phyloP scores from a whole-genome alignment of 2,113 vertebrate species.

The Cyanoliseus patagonus region DNA sequence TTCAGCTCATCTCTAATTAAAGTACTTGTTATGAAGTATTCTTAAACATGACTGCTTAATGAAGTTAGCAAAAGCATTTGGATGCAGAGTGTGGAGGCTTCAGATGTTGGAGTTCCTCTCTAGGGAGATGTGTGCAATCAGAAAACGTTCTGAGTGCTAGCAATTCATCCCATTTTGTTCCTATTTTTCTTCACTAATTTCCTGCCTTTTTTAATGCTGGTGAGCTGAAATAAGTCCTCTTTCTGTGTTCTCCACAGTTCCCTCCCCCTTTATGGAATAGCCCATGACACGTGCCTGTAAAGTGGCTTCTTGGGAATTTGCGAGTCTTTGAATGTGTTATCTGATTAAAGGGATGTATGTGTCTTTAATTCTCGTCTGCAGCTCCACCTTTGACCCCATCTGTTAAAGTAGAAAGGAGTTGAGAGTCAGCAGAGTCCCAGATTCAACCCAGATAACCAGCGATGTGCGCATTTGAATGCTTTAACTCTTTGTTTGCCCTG shows the following conservation, averaged over 20 bases:
- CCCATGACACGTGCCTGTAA: conserved; percentile 57
- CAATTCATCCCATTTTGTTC: conserved; percentile 58
- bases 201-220: conserved; percentile 6
- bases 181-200: conserved; percentile 58
- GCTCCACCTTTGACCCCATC: conserved; percentile 71
- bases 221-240: not conserved
- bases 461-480: not conserved
- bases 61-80: conserved; percentile 77
- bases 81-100: conserved; percentile 73
- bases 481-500: not conserved
- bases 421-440: conserved; percentile 68
- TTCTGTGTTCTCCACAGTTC: not conserved
- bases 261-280: conserved; percentile 15
- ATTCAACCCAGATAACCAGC: conserved; percentile 56
- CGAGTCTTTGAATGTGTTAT: conserved; percentile 73
- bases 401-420: conserved; percentile 57
- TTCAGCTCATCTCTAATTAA: conserved; percentile 72
- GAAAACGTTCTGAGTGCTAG: conserved; percentile 62
- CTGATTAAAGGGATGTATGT: conserved; percentile 76
- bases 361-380: conserved; percentile 74
- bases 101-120: conserved; percentile 66
- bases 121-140: conserved; percentile 58
- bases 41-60: conserved; percentile 76
- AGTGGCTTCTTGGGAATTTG: conserved; percentile 77
- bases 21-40: conserved; percentile 73